Percentiles rank a stretch among this genome's conserved stretches.
Conservation (phyloP, 2,797 vertebrate genomes). For the Tiaroga cobitis region DNA sequence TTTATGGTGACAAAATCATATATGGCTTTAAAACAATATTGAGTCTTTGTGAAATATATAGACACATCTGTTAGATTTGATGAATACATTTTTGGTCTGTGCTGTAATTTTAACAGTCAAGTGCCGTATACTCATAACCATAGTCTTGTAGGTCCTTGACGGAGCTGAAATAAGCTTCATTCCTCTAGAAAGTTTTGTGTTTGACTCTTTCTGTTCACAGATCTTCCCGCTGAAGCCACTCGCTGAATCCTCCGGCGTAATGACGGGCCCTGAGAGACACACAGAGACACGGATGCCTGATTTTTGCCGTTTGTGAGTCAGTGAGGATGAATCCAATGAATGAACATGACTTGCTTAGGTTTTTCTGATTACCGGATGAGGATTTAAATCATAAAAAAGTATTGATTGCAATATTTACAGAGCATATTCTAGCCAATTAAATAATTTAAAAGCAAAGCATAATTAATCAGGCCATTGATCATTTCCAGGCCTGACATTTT, state of each 20-base stretch:
- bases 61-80: background rate
- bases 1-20: no score
- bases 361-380: background rate
- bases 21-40: background rate
- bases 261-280: slow-evolving; percentile 45
- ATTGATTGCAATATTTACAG: background rate
- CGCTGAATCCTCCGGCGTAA: slow-evolving; percentile 3
- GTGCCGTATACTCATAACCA: background rate
- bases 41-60: background rate
- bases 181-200: background rate
- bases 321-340: background rate
- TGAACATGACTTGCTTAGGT: background rate
- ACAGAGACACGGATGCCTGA: background rate
- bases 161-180: background rate
- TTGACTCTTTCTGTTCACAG: background rate
- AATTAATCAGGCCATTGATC: no score
- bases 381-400: no score
- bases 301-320: background rate
- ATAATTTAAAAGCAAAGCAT: background rate
- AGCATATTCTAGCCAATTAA: background rate
- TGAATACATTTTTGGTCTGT: background rate
- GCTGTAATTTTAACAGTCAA: background rate
- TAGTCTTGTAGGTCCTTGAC: background rate
- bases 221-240: background rate
- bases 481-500: background rate